A percentile compares a stretch with the other conserved stretches of the same genome.
Conservation (phyloP, 2,888 invertebrate species). For the Melikaiella ostensackeni region DNA sequence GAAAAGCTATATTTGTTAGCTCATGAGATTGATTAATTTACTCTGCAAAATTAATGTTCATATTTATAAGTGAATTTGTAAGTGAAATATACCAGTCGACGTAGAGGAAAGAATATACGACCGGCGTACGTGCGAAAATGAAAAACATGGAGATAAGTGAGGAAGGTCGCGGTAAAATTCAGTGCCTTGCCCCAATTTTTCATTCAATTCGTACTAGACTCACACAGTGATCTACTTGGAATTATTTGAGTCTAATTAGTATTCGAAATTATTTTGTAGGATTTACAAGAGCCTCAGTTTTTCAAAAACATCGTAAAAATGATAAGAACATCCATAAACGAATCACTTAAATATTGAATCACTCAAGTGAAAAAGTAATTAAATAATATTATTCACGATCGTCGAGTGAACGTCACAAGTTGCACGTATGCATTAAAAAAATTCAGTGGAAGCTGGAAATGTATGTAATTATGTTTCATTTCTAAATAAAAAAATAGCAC, state of each 20-base stretch:
- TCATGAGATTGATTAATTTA: background rate
- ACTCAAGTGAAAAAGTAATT: background rate
- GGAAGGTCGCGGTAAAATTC: background rate
- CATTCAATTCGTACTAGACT: background rate
- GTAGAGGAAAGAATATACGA: background rate
- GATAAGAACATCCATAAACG: background rate
- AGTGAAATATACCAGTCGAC: background rate
- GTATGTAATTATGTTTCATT: background rate
- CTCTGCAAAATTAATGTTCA: background rate
- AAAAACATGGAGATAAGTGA: conserved; percentile 10
- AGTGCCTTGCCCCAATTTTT: conserved; percentile 11
- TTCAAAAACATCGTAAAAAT: background rate
- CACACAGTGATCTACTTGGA: background rate
- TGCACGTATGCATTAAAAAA: background rate
- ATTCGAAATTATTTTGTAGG: background rate
- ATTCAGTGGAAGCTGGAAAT: background rate
- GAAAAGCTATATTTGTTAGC: background rate
- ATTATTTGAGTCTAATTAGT: background rate
- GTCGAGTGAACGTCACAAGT: background rate
- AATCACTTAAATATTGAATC: background rate
- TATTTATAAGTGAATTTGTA: background rate
- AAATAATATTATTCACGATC: background rate
- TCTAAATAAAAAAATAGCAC: no score
- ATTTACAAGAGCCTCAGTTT: background rate
- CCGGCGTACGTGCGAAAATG: conserved; percentile 9